Percentiles rank a stretch among this genome's conserved stretches.
Conservation (phyloP, 2,888 invertebrate genomes). For the Megalurothrips usitatus region DNA sequence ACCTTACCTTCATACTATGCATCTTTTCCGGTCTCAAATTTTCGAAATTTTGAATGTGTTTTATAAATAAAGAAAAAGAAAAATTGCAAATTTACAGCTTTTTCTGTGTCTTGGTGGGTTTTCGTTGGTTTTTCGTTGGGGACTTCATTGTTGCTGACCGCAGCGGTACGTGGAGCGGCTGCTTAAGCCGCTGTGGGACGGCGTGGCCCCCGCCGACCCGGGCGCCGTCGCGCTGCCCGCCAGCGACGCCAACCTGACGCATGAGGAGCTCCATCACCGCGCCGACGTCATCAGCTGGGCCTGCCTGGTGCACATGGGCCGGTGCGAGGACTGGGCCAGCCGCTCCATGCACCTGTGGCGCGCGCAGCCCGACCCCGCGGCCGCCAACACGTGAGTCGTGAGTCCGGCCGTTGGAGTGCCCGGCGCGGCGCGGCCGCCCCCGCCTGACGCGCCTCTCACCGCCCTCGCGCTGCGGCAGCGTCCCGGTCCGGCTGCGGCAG, state of each 20-base stretch:
- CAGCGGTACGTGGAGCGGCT: slow-evolving; percentile 9
- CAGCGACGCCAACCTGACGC: background rate
- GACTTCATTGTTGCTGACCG: background rate
- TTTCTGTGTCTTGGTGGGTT: too few species aligned
- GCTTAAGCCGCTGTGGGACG: background rate
- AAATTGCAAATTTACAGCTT: too few species aligned
- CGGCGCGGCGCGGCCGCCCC: background rate
- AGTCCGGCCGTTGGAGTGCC: too few species aligned
- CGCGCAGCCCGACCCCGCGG: background rate
- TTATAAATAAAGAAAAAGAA: too few species aligned
- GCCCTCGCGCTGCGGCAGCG: background rate
- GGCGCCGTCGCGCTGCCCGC: background rate
- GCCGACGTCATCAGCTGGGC: background rate
- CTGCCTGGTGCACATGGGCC: background rate
- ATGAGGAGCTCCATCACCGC: background rate
- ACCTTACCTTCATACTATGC: too few species aligned
- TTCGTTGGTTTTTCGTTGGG: background rate
- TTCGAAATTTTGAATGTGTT: too few species aligned
- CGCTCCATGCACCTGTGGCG: slow-evolving; percentile 17
- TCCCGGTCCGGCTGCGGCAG: background rate
- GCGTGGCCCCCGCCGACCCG: background rate
- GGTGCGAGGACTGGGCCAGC: slow-evolving; percentile 9
- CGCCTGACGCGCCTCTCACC: background rate
- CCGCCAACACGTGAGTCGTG: slow-evolving; percentile 7
- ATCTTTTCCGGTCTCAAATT: too few species aligned